Evolutionary conservation across 2,797 vertebrate species (phyloP), one percentile per base, ranked within the genome.

Genomic region (Lagocephalus sceleratus): DNA sequence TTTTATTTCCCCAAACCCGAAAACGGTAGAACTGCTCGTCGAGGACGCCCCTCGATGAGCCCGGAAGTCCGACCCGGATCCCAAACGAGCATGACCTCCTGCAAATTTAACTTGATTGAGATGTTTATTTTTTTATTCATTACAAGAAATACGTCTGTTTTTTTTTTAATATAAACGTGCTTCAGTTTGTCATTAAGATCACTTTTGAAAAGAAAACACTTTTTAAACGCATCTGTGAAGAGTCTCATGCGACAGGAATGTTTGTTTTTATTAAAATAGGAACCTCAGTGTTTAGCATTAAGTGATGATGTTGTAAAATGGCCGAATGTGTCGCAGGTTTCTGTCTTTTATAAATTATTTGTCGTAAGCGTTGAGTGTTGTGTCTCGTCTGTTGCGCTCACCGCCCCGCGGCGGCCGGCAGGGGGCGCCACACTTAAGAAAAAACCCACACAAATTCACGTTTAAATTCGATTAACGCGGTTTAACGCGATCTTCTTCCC

Each of bases 211-310:
- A 71, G 73, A 38, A 70, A 70, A 65, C 57, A 5, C 56, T 63
- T 68, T 80, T 70, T 4, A 68, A 75, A 76, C 61, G 48, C 75
- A 61, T 46, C 20, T 60, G 47, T 66, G 53, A 54, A 39, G 58
- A 68, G 56, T 71, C 54, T 79, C 63, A 63, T 63, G 42, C 63
- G 60, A 72, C 59, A 19, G 42, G 41, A 20, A 60, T 75, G 73
- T 59, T 35, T 35, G n/a, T 32, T 32, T 32, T 32, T 1, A 29
- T 7, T 7, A 29, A 29, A 29, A 68, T 71, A 58, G 22, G 82
- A 85, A 87, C 82, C 83, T 87, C 76, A 85, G 45, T 79, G 68
- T 84, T 61, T 70, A 74, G 58, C 72, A 74, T 75, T 76, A 68
- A 63, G 60, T 74, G 51, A 52, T 70, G 53, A 83, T 75, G 51